phyloP scores from a whole-genome alignment of 2,797 vertebrate genomes.

The Peromyscus eremicus region DNA sequence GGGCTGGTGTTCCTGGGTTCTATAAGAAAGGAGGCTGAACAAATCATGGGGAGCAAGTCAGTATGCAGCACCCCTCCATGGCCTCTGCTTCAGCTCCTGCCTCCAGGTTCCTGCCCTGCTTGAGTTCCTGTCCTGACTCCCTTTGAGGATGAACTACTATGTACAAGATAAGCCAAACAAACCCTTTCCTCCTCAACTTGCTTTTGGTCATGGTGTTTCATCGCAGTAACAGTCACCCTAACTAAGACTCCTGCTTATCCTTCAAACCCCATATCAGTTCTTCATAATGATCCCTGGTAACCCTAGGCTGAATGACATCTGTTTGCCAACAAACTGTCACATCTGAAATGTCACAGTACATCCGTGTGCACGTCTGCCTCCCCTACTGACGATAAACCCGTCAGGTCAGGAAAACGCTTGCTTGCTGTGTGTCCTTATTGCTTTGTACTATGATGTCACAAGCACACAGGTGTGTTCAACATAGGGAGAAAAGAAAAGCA shows the following conservation, averaged over 20 bases:
- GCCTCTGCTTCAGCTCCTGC: background rate
- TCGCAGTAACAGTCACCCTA: background rate
- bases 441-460: background rate
- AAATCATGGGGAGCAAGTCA: background rate
- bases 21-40: background rate
- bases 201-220: background rate
- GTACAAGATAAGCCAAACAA: background rate
- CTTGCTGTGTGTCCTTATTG: background rate
- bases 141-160: background rate
- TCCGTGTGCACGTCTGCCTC: background rate
- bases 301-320: background rate
- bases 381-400: background rate
- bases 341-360: background rate
- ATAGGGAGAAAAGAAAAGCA: background rate
- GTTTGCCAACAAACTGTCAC: background rate
- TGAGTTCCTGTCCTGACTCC: background rate
- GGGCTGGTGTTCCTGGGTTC: background rate
- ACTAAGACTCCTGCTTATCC: background rate
- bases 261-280: slow-evolving; percentile 29
- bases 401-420: background rate
- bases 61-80: background rate
- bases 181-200: background rate
- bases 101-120: background rate
- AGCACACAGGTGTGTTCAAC: slow-evolving; percentile 27
- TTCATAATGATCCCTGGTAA: background rate